Conservation (phyloP, 2,113 vertebrate genomes). For the Taurulus bubalis region DNA sequence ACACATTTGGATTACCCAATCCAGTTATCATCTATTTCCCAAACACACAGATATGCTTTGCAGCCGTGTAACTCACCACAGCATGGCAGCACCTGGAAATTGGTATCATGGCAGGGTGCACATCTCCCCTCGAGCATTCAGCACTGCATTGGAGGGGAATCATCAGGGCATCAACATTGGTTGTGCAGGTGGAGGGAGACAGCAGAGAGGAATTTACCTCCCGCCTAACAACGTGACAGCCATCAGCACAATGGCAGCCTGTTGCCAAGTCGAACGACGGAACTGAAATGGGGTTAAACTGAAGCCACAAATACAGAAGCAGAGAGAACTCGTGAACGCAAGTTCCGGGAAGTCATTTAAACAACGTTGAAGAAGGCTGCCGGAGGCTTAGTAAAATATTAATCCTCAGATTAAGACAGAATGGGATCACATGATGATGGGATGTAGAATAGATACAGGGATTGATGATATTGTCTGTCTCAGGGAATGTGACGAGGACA, state of each 20-base stretch:
- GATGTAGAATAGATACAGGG: neutral
- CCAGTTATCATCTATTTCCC: conserved; percentile 34
- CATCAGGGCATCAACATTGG: conserved; percentile 35
- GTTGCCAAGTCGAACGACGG: neutral
- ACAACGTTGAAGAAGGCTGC: neutral
- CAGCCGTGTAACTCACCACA: conserved; percentile 43
- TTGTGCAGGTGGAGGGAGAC: conserved; percentile 33
- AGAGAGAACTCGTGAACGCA: neutral
- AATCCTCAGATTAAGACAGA: neutral
- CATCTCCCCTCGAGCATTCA: conserved; percentile 45
- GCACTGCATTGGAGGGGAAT: conserved; percentile 35
- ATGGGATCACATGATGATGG: conserved; percentile 4
- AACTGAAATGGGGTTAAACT: neutral
- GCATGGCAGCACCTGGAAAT: conserved; percentile 52
- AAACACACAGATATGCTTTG: conserved; percentile 47
- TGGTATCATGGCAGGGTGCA: conserved; percentile 51
- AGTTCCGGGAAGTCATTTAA: neutral
- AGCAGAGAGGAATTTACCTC: conserved; percentile 25
- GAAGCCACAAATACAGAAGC: neutral
- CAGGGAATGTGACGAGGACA: neutral
- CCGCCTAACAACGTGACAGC: conserved; percentile 7
- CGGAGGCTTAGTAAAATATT: neutral
- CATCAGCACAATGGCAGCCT: neutral
- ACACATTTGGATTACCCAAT: conserved; percentile 21
- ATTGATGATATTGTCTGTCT: neutral